These are phyloP conservation scores for Lamprotornis superbus DNA, from an alignment of 2,113 vertebrate species.

Conservation along the genomic window DNA sequence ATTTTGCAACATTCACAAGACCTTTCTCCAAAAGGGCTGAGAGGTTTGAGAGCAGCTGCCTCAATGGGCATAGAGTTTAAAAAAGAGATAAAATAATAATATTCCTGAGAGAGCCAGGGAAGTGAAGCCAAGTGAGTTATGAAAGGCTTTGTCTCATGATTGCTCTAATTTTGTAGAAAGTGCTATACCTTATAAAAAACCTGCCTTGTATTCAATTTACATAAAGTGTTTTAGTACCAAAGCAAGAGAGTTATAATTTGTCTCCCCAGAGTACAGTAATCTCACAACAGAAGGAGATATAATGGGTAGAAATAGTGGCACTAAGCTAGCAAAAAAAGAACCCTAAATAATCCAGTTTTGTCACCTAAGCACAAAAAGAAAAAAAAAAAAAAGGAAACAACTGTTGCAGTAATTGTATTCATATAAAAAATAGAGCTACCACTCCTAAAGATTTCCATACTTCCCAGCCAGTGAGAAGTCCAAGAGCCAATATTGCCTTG, in stretches of 20 bases:
- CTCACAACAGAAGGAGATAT: neutral
- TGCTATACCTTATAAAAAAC: conserved; percentile 4
- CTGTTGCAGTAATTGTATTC: neutral
- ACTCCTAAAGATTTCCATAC: neutral
- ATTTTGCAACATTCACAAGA: neutral
- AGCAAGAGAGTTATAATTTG: conserved; percentile 22
- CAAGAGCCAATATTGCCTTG: neutral
- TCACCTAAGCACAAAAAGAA: neutral
- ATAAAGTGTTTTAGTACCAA: neutral
- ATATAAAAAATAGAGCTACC: neutral
- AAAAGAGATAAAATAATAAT: neutral
- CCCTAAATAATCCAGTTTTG: neutral
- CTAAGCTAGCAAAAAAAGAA: neutral
- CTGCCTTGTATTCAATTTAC: conserved; percentile 31
- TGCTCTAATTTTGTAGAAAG: conserved; percentile 41
- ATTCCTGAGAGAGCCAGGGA: neutral
- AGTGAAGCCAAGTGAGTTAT: conserved; percentile 28
- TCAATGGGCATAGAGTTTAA: neutral
- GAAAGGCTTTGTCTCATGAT: conserved; percentile 17
- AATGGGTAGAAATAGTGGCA: conserved; percentile 7
- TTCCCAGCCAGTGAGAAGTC: neutral
- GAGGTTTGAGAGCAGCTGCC: neutral
- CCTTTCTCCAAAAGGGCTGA: neutral
- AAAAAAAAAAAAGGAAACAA: neutral
- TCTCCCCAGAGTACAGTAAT: neutral